A percentile compares a stretch with the other conserved stretches of the same genome.
These are phyloP conservation scores for Phyllopteryx taeniolatus DNA, from an alignment of 2,113 vertebrate genomes.

Conservation along the genomic window DNA sequence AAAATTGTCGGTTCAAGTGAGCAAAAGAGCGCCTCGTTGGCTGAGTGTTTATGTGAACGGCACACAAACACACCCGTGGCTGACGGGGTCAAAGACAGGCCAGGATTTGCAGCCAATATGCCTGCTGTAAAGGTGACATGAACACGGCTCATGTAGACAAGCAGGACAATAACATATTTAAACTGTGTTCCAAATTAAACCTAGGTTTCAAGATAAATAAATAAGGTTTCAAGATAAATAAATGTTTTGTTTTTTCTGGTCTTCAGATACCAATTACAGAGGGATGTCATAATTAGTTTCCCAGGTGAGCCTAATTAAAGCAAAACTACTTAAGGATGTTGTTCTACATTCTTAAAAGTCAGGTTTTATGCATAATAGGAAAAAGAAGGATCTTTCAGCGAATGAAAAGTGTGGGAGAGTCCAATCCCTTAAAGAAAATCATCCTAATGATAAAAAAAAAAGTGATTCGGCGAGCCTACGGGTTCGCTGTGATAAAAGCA, in stretches of 20 bases:
- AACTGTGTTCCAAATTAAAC: neutral
- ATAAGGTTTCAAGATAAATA: neutral
- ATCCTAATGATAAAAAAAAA: too few species aligned
- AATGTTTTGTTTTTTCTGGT: neutral
- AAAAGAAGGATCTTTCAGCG: neutral
- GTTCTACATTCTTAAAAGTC: neutral
- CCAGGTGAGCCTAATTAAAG: neutral
- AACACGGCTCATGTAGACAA: slow-evolving; percentile 5
- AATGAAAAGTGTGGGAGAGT: too few species aligned
- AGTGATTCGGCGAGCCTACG: too few species aligned
- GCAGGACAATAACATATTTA: slow-evolving; percentile 8
- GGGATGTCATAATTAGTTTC: neutral
- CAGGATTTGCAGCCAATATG: slow-evolving; percentile 19
- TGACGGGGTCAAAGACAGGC: slow-evolving; percentile 54
- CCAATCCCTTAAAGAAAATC: too few species aligned
- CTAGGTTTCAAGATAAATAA: neutral
- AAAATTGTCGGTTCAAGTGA: slow-evolving; percentile 30
- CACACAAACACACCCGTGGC: slow-evolving; percentile 29
- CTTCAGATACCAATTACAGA: neutral
- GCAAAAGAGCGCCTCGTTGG: slow-evolving; percentile 5
- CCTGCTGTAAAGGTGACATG: slow-evolving; percentile 19
- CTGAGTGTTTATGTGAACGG: slow-evolving; percentile 22
- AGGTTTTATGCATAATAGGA: neutral
- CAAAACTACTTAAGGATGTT: neutral
- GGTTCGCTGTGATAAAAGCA: too few species aligned